Evolutionary conservation across 64 coral and sea anemone genomes (phyloP), one percentile per base, ranked within the genome.

Genomic region (Cladopsammia gracilis): DNA sequence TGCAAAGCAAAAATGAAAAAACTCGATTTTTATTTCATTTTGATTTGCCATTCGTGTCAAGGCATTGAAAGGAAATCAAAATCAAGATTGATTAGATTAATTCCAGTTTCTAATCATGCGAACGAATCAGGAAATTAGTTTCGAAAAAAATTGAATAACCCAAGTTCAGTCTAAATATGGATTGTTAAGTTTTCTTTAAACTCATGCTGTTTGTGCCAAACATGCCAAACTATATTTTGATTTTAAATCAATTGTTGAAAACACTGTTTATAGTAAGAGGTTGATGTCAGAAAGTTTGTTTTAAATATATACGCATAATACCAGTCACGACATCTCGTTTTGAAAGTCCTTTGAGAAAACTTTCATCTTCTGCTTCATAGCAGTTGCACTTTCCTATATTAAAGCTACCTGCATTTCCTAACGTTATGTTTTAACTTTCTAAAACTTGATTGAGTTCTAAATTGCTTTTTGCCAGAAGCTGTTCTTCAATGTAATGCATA

Each of bases 51-150:
- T 64, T 62, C 15, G 14, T n/a, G 42, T 4, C 50, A 42, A 61
- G 56, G 52, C 44, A 83, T 48, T 20, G 44, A 50, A 84, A n/a
- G 80, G 80, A 84, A 83, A 84, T 18, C 18, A 67, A 83, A 62
- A 84, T 45, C 43, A 24, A 49, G 18, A 84, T 84, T 50, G 61
- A 84, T 84, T 60, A 62, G 25, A 80, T 61, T 7, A 49, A 84
- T 84, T 84, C 19, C 10, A 66, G 62, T 84, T 48, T 84, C 20
- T 67, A 66, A 65, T 67, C n/a, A 23, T 13, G 59, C 14, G 19
- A 67, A 50, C 14, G 64, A 84, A 50, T 50, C 19, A 67, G 46
- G 60, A 67, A 49, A 67, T 84, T 22, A 51, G 18, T 49, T 84
- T 82, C 3, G 34, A 0, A 23, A 68, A 68, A 67, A 84, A 9